These are phyloP conservation scores for Microtus oregoni DNA, from an alignment of 2,113 vertebrate species.

Conservation along the genomic window DNA sequence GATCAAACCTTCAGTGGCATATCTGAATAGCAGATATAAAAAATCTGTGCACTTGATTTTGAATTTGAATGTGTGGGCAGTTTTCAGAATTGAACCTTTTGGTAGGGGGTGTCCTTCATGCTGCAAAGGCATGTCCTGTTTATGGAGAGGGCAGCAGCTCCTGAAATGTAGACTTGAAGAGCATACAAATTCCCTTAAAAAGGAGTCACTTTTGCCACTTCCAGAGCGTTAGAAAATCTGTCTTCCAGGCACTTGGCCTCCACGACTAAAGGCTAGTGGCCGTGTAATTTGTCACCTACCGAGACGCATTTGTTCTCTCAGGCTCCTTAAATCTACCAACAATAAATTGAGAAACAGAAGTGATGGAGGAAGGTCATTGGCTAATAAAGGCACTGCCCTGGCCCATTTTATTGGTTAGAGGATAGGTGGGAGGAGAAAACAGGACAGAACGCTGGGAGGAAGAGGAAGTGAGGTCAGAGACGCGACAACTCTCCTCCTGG, in stretches of 20 bases:
- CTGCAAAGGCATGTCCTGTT: neutral
- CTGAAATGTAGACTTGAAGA: neutral
- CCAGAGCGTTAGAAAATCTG: neutral
- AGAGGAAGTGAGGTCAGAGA: no score
- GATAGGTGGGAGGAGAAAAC: no score
- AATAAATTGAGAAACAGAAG: constrained; percentile 16
- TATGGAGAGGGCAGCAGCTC: neutral
- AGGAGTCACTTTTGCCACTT: neutral
- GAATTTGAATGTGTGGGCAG: neutral
- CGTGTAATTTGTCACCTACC: neutral
- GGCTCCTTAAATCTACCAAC: neutral
- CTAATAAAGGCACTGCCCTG: no score
- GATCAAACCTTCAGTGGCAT: neutral
- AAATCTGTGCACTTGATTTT: neutral
- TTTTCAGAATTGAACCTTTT: constrained; percentile 38
- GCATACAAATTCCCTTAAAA: neutral
- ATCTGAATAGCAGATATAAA: neutral
- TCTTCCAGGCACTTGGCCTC: neutral
- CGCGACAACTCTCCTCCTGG: no score
- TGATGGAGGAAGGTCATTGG: no score
- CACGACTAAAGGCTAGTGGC: neutral
- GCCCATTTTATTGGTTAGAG: no score
- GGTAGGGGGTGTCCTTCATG: neutral
- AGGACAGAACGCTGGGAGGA: no score
- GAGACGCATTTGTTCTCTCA: neutral